Percentiles rank a stretch among this genome's conserved stretches.
These are phyloP conservation scores for Lepeophtheirus nordmannii DNA, from an alignment of 2,888 invertebrate species.

Conservation along the genomic window DNA sequence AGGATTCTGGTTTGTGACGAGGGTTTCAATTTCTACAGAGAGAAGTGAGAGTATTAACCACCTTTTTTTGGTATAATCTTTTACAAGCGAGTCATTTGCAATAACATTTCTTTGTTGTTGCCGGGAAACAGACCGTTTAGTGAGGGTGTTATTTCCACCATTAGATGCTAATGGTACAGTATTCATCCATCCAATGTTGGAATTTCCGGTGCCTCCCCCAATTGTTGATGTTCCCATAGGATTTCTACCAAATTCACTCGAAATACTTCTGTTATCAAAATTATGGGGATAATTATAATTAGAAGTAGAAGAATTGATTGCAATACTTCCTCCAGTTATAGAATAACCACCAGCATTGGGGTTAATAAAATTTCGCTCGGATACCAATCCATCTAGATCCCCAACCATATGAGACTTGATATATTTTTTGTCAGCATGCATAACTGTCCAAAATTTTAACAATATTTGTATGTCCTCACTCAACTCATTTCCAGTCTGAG, in stretches of 20 bases:
- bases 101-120: slow-evolving; percentile 26
- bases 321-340: background rate
- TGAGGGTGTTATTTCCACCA: slow-evolving; percentile 45
- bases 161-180: slow-evolving; percentile 63
- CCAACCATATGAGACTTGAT: slow-evolving; percentile 65
- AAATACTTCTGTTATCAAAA: background rate
- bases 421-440: slow-evolving; percentile 87
- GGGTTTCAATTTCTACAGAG: slow-evolving; percentile 15
- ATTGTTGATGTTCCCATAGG: slow-evolving; percentile 26
- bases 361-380: background rate
- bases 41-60: slow-evolving; percentile 81
- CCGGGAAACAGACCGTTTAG: slow-evolving; percentile 48
- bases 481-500: slow-evolving; percentile 56
- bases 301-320: background rate
- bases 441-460: slow-evolving; percentile 85
- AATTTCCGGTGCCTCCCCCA: slow-evolving; percentile 32
- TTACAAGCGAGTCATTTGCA: slow-evolving; percentile 61
- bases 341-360: background rate
- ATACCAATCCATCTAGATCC: slow-evolving; percentile 30
- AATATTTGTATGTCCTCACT: slow-evolving; percentile 75
- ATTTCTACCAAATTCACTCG: background rate
- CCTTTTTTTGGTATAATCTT: slow-evolving; percentile 83
- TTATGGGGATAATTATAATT: background rate
- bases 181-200: slow-evolving; percentile 65
- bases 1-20: slow-evolving; percentile 1